Percentiles rank a stretch among this genome's conserved stretches.
Conservation (phyloP, 2,113 vertebrate species). For the Oncorhynchus tshawytscha region DNA sequence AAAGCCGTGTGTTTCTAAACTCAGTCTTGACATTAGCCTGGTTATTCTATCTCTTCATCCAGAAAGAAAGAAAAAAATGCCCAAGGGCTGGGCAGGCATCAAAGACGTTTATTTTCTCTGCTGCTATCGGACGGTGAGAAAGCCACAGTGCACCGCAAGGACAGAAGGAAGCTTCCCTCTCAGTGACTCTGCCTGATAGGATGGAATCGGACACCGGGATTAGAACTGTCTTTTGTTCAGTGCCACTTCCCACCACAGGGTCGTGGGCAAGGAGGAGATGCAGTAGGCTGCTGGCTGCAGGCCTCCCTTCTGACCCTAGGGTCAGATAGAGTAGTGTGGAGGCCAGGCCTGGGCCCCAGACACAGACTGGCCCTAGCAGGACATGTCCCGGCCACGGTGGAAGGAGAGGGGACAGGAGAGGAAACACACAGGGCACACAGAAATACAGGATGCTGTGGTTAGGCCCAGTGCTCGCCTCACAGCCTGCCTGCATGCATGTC, state of each 20-base stretch:
- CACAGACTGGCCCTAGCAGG: neutral
- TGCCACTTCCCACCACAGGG: slow-evolving; percentile 74
- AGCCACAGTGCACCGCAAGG: slow-evolving; percentile 53
- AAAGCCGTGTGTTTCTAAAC: slow-evolving; percentile 66
- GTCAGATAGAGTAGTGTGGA: slow-evolving; percentile 53
- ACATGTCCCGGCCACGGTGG: neutral
- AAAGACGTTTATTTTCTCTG: slow-evolving; percentile 72
- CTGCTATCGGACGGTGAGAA: slow-evolving; percentile 65
- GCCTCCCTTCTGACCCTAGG: slow-evolving; percentile 54
- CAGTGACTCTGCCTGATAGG: slow-evolving; percentile 74
- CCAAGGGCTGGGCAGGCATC: slow-evolving; percentile 73
- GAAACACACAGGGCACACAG: slow-evolving; percentile 55
- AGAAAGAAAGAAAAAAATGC: slow-evolving; percentile 64
- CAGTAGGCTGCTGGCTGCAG: slow-evolving; percentile 54
- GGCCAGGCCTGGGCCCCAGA: neutral
- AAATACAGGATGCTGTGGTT: slow-evolving; percentile 64
- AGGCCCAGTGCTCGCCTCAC: slow-evolving; percentile 17
- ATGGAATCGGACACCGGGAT: slow-evolving; percentile 81
- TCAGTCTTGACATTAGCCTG: slow-evolving; percentile 74
- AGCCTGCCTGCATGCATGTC: slow-evolving; percentile 52
- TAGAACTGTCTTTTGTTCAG: slow-evolving; percentile 73
- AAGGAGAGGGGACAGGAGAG: slow-evolving; percentile 22
- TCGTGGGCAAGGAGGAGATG: slow-evolving; percentile 72
- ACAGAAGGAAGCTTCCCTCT: slow-evolving; percentile 75
- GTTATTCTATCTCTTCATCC: slow-evolving; percentile 78